Evolutionary conservation across 2,113 vertebrate species (phyloP).

Genomic region (Sylvietta virens): DNA sequence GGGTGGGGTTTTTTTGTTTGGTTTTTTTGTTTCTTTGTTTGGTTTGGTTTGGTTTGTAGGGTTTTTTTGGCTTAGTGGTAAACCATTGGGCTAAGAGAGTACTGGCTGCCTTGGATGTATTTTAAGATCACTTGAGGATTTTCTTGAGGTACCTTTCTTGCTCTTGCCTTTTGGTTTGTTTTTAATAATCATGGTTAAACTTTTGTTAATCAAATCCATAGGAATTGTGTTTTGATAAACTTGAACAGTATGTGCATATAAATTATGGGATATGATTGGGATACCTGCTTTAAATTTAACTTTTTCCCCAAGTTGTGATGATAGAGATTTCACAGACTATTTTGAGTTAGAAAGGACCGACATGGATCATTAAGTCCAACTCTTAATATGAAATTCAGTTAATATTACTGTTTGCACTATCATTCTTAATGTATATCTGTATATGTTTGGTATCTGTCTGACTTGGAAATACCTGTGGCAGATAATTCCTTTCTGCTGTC

Average conservation of each 20-base stretch:
- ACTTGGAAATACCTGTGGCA: not conserved
- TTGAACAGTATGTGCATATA: not conserved
- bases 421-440: not conserved
- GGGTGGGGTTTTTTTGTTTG: not conserved
- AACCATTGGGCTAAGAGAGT: not conserved
- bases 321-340: not conserved
- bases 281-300: not conserved
- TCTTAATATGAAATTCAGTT: not conserved
- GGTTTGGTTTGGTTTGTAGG: accelerated
- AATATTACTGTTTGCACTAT: not conserved
- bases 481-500: not conserved
- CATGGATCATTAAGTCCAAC: not conserved
- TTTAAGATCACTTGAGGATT: not conserved
- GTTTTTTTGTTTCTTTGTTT: not conserved
- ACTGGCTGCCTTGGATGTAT: not conserved
- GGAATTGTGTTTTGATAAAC: not conserved
- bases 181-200: not conserved
- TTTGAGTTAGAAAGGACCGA: not conserved
- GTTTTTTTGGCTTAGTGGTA: not conserved
- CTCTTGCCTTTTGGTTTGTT: not conserved
- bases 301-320: not conserved
- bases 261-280: not conserved
- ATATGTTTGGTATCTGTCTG: not conserved
- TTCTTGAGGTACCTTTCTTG: not conserved
- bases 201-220: not conserved